Conservation (phyloP, 2,888 invertebrate species). For the Phrixothrix hirtus region DNA sequence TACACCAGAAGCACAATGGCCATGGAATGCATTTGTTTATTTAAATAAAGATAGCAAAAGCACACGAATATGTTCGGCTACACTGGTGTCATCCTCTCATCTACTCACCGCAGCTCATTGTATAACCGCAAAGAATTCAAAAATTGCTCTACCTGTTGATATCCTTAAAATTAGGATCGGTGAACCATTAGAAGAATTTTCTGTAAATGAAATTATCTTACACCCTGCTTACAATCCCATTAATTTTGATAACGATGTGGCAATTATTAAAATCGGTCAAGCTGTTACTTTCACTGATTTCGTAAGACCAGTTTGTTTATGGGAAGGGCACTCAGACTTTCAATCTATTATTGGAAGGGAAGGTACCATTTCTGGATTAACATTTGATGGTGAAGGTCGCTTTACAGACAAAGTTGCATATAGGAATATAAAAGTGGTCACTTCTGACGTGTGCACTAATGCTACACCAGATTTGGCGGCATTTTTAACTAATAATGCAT, state of each 20-base stretch:
- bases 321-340: conserved; percentile 48
- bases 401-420: conserved; percentile 61
- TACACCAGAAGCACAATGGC: conserved; percentile 64
- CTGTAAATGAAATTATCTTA: conserved; percentile 50
- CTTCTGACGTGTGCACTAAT: conserved; percentile 62
- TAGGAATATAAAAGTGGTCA: conserved; percentile 64
- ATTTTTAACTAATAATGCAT: conserved; percentile 61
- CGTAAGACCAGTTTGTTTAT: conserved; percentile 65
- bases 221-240: conserved; percentile 54
- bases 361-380: conserved; percentile 52
- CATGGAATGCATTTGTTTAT: conserved; percentile 70
- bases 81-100: conserved; percentile 61
- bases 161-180: conserved; percentile 30
- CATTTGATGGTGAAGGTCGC: conserved; percentile 62
- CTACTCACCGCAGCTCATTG: conserved; percentile 70
- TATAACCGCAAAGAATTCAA: conserved; percentile 54
- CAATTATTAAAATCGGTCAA: conserved; percentile 59
- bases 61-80: conserved; percentile 70
- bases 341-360: conserved; percentile 18
- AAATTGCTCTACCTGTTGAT: conserved; percentile 22
- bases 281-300: conserved; percentile 57
- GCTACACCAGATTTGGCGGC: conserved; percentile 64
- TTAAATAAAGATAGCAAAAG: conserved; percentile 49
- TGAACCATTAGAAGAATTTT: conserved; percentile 49
- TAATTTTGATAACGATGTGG: conserved; percentile 59